These are phyloP conservation scores for Sacculina carcini DNA, from an alignment of 2,888 invertebrate species.

Conservation along the genomic window DNA sequence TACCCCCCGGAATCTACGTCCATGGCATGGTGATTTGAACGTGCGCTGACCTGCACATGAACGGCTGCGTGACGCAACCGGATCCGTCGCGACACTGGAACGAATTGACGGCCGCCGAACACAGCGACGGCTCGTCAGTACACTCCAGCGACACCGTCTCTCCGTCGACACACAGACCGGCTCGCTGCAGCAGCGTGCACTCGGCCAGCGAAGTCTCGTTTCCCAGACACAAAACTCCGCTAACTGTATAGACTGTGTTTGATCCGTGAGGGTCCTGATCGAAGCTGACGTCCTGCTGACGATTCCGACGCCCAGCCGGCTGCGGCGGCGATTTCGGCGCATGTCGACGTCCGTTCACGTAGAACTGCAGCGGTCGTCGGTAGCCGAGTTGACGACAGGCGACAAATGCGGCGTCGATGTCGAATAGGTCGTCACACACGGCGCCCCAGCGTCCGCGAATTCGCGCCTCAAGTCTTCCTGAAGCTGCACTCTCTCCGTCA, in stretches of 20 bases:
- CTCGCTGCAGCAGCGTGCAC: not conserved
- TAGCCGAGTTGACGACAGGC: not conserved
- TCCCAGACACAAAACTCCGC: not conserved
- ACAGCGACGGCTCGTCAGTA: not conserved
- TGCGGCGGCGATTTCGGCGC: no score
- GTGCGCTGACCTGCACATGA: constrained; percentile 1
- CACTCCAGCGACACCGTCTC: not conserved
- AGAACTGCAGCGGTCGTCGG: not conserved
- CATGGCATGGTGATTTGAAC: no score
- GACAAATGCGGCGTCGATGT: not conserved
- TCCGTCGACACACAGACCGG: not conserved
- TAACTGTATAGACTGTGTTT: not conserved
- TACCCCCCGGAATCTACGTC: no score
- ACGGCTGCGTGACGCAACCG: not conserved
- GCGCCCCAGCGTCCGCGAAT: constrained; percentile 1
- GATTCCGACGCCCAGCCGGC: no score
- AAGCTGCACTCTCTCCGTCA: not conserved
- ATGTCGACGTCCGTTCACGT: not conserved
- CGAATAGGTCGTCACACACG: not conserved
- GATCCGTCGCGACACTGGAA: not conserved
- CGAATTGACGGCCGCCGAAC: not conserved
- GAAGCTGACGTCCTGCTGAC: no score
- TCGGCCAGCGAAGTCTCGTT: not conserved
- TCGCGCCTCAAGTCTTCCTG: not conserved
- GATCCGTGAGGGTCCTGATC: no score